Conservation (phyloP, 2,888 invertebrate species). For the Smittia aterrima region DNA sequence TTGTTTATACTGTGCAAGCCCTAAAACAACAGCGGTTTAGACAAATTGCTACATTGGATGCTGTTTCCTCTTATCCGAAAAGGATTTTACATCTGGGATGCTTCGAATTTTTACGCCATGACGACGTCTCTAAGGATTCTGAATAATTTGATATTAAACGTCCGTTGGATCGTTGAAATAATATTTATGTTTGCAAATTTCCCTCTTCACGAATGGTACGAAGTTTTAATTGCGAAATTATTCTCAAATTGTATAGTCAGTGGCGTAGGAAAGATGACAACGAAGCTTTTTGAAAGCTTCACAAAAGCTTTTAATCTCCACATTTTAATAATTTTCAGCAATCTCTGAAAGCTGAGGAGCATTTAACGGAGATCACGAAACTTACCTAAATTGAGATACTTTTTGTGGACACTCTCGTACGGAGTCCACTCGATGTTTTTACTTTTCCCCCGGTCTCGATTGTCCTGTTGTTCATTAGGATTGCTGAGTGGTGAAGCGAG, state of each 20-base stretch:
- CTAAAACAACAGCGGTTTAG: background rate
- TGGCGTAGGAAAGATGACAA: too few species aligned
- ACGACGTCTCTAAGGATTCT: too few species aligned
- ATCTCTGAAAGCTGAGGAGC: too few species aligned
- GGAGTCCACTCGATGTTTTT: slow-evolving; percentile 92
- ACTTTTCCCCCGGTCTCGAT: slow-evolving; percentile 74
- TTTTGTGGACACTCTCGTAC: slow-evolving; percentile 89
- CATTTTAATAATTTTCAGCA: background rate
- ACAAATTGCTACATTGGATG: background rate
- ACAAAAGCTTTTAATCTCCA: background rate
- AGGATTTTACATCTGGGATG: too few species aligned
- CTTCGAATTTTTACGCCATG: too few species aligned
- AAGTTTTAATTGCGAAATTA: too few species aligned
- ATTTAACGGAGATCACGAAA: slow-evolving; percentile 40
- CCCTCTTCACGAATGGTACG: too few species aligned
- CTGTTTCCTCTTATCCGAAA: background rate
- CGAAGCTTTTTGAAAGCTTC: too few species aligned
- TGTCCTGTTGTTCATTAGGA: slow-evolving; percentile 81
- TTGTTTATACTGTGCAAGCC: background rate
- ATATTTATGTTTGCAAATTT: too few species aligned
- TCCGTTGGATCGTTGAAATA: too few species aligned
- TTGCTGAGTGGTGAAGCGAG: slow-evolving; percentile 60
- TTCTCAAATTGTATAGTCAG: too few species aligned
- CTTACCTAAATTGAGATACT: slow-evolving; percentile 83
- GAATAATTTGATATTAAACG: too few species aligned